These are phyloP conservation scores for Lamprologus tigripictilis DNA, from an alignment of 2,113 vertebrate genomes.

Conservation along the genomic window DNA sequence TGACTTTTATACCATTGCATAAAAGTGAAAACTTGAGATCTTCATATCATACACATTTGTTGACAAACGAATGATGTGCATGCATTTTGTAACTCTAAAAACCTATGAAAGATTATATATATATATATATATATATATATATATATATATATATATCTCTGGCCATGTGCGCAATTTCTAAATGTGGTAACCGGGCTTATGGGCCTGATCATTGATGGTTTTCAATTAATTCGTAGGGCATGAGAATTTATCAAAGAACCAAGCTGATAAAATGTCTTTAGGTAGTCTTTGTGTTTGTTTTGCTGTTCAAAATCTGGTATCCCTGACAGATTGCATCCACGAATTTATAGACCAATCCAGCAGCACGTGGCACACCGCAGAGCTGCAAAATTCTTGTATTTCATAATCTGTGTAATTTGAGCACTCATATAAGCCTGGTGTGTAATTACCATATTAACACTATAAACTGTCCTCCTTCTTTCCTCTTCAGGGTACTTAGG, in stretches of 20 bases:
- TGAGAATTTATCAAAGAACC: background rate
- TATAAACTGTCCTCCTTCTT: background rate
- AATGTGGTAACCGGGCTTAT: background rate
- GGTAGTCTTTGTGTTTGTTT: background rate
- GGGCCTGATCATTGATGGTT: background rate
- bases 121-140: too few relatives aligned
- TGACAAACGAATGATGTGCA: background rate
- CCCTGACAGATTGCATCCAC: background rate
- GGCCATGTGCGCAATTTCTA: background rate
- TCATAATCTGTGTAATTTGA: background rate
- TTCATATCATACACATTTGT: background rate
- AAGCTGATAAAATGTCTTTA: background rate
- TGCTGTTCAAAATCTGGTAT: background rate
- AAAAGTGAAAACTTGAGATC: background rate
- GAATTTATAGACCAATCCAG: background rate
- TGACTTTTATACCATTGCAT: background rate
- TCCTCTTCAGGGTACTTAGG: slow-evolving; percentile 75
- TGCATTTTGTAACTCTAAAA: background rate
- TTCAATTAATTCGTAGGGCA: background rate
- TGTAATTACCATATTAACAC: background rate
- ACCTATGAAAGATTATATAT: background rate
- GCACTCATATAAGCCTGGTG: background rate
- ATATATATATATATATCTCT: fast-evolving
- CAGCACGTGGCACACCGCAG: background rate
- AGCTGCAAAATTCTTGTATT: background rate